Base-by-base conservation (phyloP, 2,888 invertebrate genomes). In the Dryobota labecula region DNA sequence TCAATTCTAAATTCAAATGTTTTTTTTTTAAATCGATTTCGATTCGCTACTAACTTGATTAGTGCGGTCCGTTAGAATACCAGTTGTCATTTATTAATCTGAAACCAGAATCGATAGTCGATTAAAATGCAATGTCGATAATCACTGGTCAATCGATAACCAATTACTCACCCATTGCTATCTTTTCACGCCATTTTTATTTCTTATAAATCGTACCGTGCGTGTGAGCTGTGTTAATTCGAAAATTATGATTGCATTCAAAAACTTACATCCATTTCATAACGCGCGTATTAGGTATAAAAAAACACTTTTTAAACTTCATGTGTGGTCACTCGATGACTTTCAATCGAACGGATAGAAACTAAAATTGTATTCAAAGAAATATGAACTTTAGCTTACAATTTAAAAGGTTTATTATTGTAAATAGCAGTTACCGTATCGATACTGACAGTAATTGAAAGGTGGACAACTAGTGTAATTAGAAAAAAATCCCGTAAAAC, bases 241-340 rank as follows among this genome's bases (percentile, higher is more conserved):
- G 45, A 84, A 84, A 84, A 86, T 78, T 74, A 88, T 83, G 63
- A 76, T 78, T 80, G 47, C 70, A 77, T 82, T 85, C 70, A 84
- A 76, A 80, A 73, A 82, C 76, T 81, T 76, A 68, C 63, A 70
- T 56, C 49, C 51, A 70, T 84, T 86, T 79, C 67, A 78, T 73
- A 78, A 77, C 61, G 27, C 27, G 27, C 33, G 24, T 53, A 53
- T 60, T 64, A 49, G 65, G 64, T 73, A 78, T 74, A 64, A 83
- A 84, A 73, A 83, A 82, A 69, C 70, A 84, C 80, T 82, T 87
- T 89, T 85, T 83, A 82, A 86, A 81, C 72, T 58, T 60, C 87
- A 85, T 90, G 91, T 90, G 91, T 90, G 90, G 91, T 71, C 88
- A 84, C 53, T 53, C 60, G 36, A 71, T 76, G 73, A 76, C 72